Evolutionary conservation across 2,797 vertebrate genomes (phyloP).

Genomic region (Lepus oiostolus): DNA sequence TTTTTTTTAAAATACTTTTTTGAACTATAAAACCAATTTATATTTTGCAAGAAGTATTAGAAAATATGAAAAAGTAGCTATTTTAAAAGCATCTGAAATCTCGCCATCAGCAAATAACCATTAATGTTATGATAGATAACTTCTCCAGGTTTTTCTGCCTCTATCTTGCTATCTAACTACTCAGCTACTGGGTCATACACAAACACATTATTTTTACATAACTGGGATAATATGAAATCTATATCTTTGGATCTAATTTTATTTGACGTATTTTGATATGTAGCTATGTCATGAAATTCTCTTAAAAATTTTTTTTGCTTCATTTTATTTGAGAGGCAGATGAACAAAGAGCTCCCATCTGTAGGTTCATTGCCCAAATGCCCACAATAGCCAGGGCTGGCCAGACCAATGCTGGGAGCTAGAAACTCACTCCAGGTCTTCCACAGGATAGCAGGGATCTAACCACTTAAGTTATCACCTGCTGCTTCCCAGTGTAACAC

Average conservation of each 20-base stretch:
- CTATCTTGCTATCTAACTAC: neutral
- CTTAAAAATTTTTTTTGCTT: too few species aligned
- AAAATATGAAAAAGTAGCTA: neutral
- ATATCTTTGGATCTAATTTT: neutral
- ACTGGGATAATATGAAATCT: neutral
- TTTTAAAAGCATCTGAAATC: slow-evolving; percentile 2
- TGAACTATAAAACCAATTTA: neutral
- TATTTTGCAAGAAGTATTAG: neutral
- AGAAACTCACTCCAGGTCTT: too few species aligned
- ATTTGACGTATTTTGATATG: slow-evolving; percentile 53
- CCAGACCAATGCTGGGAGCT: too few species aligned
- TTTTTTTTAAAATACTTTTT: neutral
- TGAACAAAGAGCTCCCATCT: too few species aligned
- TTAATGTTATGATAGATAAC: neutral
- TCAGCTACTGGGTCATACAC: slow-evolving; percentile 1
- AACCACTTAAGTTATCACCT: too few species aligned
- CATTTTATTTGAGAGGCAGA: too few species aligned
- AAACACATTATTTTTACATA: neutral
- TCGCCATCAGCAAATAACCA: neutral
- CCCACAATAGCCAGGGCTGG: too few species aligned
- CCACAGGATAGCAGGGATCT: too few species aligned
- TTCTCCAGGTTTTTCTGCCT: neutral
- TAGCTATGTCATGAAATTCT: neutral
- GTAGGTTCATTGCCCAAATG: too few species aligned
- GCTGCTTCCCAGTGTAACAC: too few species aligned